phyloP scores from a whole-genome alignment of 1,140 invertebrate genomes.

The Colletes latitarsis region DNA sequence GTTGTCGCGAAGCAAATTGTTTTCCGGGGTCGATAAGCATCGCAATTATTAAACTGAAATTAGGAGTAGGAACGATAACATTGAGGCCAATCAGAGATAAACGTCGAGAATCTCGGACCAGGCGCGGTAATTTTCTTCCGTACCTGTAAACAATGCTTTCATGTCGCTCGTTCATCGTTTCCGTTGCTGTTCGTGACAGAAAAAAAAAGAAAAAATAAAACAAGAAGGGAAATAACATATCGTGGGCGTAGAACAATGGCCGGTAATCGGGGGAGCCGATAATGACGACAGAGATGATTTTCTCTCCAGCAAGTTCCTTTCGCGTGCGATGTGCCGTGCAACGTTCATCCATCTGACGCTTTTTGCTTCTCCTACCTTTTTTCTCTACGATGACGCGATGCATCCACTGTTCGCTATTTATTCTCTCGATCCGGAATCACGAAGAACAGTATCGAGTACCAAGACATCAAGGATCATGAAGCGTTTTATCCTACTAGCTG shows the following conservation, averaged over 20 bases:
- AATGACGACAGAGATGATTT: constrained; percentile 4
- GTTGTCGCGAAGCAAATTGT: neutral
- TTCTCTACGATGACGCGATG: neutral
- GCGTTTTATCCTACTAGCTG: neutral
- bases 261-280: neutral
- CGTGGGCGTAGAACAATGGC: neutral
- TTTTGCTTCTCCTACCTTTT: neutral
- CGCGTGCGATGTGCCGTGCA: neutral
- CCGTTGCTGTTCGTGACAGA: neutral
- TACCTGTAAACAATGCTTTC: neutral
- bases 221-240: neutral
- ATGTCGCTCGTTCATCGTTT: neutral
- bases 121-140: neutral
- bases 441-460: neutral
- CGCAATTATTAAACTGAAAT: neutral
- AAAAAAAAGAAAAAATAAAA: neutral
- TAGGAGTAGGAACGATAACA: neutral
- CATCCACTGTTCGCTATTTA: constrained; percentile 19
- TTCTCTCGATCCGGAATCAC: neutral
- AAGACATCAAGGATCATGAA: constrained; percentile 14
- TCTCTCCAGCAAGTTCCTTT: neutral
- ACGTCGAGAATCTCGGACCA: neutral
- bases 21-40: constrained; percentile 1
- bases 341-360: neutral
- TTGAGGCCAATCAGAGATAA: neutral